Evolutionary conservation across 2,888 invertebrate species (phyloP).

Genomic region (Cordilura impudica): DNA sequence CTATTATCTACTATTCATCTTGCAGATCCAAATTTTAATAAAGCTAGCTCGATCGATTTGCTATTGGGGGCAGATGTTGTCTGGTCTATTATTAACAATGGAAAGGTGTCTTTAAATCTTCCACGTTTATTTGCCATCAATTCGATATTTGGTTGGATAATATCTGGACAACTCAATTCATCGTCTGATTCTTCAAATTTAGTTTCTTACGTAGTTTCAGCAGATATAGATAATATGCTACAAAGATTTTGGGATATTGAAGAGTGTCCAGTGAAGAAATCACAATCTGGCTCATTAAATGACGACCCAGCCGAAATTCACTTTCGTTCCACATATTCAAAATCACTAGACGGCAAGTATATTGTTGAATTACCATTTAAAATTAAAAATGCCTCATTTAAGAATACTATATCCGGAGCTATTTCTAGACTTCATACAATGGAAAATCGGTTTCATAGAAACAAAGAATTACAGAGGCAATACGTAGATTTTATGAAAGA

Average conservation of each 20-base stretch:
- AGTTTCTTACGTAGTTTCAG: too few species aligned
- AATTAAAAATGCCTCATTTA: not conserved
- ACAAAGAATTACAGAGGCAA: not conserved
- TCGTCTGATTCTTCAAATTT: too few species aligned
- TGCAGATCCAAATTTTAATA: constrained; percentile 26
- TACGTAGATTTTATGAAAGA: constrained; percentile 1
- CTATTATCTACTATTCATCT: not conserved
- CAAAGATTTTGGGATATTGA: too few species aligned
- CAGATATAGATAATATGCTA: too few species aligned
- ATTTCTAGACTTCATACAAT: not conserved
- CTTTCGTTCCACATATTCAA: too few species aligned
- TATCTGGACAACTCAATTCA: not conserved
- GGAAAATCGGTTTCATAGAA: not conserved
- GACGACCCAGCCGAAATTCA: too few species aligned
- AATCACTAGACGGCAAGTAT: not conserved
- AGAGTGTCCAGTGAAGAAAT: too few species aligned
- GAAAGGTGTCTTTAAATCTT: not conserved
- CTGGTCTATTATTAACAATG: not conserved
- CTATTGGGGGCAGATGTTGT: not conserved
- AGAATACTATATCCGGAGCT: not conserved
- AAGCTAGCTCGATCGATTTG: not conserved
- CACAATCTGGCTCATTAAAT: too few species aligned
- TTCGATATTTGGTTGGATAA: not conserved
- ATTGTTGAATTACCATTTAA: constrained; percentile 11
- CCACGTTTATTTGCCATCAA: not conserved